Evolutionary conservation across 1,140 invertebrate genomes (phyloP).

Genomic region (Leptinotarsa undecemlineata): DNA sequence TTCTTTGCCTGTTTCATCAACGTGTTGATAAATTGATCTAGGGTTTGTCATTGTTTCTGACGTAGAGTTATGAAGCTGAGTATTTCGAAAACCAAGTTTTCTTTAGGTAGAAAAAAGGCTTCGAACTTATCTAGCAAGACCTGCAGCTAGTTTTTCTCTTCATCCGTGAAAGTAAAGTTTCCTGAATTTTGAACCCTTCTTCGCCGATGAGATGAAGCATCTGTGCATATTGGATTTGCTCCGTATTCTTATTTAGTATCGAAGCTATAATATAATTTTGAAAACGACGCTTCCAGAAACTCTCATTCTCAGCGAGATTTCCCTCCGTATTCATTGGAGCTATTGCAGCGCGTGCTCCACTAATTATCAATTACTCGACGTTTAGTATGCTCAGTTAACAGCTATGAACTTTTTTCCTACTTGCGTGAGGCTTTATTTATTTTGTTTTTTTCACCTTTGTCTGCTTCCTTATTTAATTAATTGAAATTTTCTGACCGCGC

Average conservation of each 20-base stretch:
- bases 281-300: neutral
- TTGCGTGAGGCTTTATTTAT: too few relatives aligned
- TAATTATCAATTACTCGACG: too few relatives aligned
- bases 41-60: neutral
- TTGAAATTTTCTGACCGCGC: too few relatives aligned
- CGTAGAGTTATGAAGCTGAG: neutral
- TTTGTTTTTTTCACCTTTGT: too few relatives aligned
- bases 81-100: neutral
- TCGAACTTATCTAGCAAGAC: neutral
- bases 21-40: neutral
- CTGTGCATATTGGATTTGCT: neutral
- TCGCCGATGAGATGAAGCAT: neutral
- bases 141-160: neutral
- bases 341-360: too few relatives aligned
- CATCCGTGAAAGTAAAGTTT: neutral
- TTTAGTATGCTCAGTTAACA: too few relatives aligned
- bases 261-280: neutral
- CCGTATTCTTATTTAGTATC: neutral
- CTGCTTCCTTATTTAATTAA: too few relatives aligned
- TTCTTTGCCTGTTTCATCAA: neutral
- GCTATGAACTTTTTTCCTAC: too few relatives aligned
- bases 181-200: neutral
- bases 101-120: neutral
- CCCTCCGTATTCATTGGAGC: neutral
- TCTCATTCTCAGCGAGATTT: neutral